These are phyloP conservation scores for Hycleus cichorii DNA, from an alignment of 1,140 invertebrate species.

Conservation along the genomic window DNA sequence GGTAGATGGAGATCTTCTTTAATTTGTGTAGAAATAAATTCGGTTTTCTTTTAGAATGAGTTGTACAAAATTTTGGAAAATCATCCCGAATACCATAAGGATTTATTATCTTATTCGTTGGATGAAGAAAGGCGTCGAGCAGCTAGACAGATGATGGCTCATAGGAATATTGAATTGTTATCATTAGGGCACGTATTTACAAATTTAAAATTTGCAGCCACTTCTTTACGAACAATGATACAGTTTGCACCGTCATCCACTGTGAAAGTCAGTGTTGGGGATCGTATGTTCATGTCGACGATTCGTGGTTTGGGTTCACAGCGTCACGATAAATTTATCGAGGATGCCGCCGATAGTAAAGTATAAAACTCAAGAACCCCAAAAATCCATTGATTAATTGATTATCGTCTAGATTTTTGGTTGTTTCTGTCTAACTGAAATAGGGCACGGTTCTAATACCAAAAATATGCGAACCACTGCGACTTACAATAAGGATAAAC, in stretches of 20 bases:
- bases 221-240: conserved; percentile 40
- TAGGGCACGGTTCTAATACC: conserved; percentile 90
- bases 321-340: conserved; percentile 57
- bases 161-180: conserved; percentile 43
- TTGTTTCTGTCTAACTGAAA: conserved; percentile 86
- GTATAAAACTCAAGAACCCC: conserved; percentile 33
- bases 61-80: conserved; percentile 10
- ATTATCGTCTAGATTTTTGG: conserved; percentile 52
- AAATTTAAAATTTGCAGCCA: conserved; percentile 17
- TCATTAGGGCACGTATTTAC: conserved; percentile 2
- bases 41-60: conserved; percentile 7
- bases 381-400: too few species aligned
- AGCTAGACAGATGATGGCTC: conserved; percentile 53
- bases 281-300: conserved; percentile 53
- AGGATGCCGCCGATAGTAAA: conserved; percentile 58
- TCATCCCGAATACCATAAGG: conserved; percentile 12
- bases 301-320: conserved; percentile 65
- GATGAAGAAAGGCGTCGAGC: conserved; percentile 57
- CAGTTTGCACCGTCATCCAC: conserved; percentile 16
- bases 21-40: not conserved
- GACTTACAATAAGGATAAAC: conserved; percentile 67
- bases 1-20: conserved; percentile 39
- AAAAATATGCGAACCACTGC: conserved; percentile 86
- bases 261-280: conserved; percentile 21
- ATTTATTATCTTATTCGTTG: conserved; percentile 33